Evolutionary conservation across 2,888 invertebrate species (phyloP), one percentile per base, ranked within the genome.

Genomic region (Ectemnius cavifrons): DNA sequence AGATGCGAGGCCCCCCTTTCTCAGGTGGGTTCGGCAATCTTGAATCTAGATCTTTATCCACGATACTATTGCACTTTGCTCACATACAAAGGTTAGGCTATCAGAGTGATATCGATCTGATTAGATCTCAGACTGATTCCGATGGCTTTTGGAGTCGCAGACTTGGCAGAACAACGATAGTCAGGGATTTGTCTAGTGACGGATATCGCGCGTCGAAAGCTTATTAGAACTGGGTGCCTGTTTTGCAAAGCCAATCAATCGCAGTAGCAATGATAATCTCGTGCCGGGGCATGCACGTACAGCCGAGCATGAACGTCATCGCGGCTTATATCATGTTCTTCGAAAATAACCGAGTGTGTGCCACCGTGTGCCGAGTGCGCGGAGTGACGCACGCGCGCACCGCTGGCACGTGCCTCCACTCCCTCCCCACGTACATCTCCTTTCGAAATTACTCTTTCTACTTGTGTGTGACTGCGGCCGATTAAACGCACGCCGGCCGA

Each of bases 361-460:
- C 80, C 86, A 83, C 77, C 80, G 79, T 76, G 83, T 83, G 80
- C 73, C 73, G 82, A 81, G 76, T 64, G 80, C 76, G 80, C 79
- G 73, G 77, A 81, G 78, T 86, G 89, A 88, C 89, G 88, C 88
- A 87, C 88, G 88, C 85, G 80, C 85, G 83, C 82, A 83, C 79
- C 84, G 82, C 86, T 84, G 89, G 89, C 89, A 88, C 89, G 89
- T 88, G 89, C 88, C 87, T 85, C 73, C 73, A 75, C 77, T 80
- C 75, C 77, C 72, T 78, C 76, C 71, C 75, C 65, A 64, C 58
- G 61, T 37, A 37, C 37, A 37, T 37, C 52, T 14, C 74, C 73
- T 81, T 78, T 78, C 81, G 72, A 80, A 82, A 79, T 82, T 84
- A 71, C 81, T 81, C 81, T 81, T 81, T 81, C 84, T 78, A 77